Evolutionary conservation across 1,140 invertebrate species (phyloP), one percentile per base, ranked within the genome.

Genomic region (Orussus abietinus): DNA sequence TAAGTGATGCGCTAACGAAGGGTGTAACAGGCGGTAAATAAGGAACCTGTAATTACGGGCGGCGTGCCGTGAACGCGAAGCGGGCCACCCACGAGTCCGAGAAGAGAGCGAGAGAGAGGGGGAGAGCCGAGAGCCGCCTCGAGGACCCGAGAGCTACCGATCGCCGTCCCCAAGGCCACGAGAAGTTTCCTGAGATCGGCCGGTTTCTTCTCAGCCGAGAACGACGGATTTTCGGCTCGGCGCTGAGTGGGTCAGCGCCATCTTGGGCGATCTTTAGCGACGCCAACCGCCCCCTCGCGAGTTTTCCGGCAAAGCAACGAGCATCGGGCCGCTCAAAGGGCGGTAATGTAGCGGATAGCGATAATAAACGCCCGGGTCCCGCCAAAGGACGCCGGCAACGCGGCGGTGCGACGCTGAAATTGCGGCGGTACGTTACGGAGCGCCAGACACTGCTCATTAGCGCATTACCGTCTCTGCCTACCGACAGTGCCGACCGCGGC

Each of bases 1-100:
- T 64, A 67, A 70, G 63, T 57, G 64, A 70, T 63, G 62, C 58
- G 67, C 59, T 72, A 70, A 72, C 69, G 65, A 70, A 72, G 66
- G 69, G 68, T 71, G 66, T 71, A 69, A 71, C 65, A 69, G 62
- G 61, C 65, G 62, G 60, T 69, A 72, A 72, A 69, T 69, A 69
- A 69, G 63, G 65, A 72, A 71, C 66, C 66, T 66, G 64, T 69
- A 72, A 71, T 72, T 72, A 72, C 51, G 64, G 53, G 37, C 53
- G 56, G 59, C 56, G 57, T 61, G 58, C 59, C 53, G 60, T 59
- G 53, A 38, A 57, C 53, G 48, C 48, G 41, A 26, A 49, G 38
- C 40, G 28, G 52, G 53, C 63, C 68, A 68, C 66, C 66, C 60
- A 66, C 64, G 59, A 59, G 53, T 56, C 31, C 38, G 13, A 38